phyloP scores from a whole-genome alignment of 2,113 vertebrate species.

The Amphiprion ocellaris region DNA sequence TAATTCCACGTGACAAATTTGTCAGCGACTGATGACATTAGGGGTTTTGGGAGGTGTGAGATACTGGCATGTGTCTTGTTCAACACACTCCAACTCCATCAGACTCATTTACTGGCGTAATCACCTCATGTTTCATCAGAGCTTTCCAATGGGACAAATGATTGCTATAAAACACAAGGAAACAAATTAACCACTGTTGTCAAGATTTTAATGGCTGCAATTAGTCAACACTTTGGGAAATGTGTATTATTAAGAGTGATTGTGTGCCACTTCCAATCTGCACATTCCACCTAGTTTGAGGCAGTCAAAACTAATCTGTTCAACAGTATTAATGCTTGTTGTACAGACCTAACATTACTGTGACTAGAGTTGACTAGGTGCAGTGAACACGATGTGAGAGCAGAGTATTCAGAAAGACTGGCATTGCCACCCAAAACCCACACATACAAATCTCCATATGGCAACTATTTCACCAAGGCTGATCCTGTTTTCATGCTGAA shows the following conservation, averaged over 20 bases:
- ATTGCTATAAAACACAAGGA: conserved; percentile 81
- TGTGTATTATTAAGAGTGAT: conserved; percentile 75
- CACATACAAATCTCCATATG: conserved; percentile 14
- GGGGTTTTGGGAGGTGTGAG: conserved; percentile 42
- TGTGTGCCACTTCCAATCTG: conserved; percentile 55
- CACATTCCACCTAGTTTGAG: conserved; percentile 48
- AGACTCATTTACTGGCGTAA: conserved; percentile 57
- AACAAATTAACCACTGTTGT: conserved; percentile 82
- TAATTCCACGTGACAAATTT: conserved; percentile 22
- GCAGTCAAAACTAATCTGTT: conserved; percentile 33
- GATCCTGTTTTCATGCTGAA: conserved; percentile 23
- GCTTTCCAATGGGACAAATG: conserved; percentile 73
- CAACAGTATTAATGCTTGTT: conserved; percentile 42
- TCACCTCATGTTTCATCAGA: conserved; percentile 77
- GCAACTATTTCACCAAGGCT: not conserved
- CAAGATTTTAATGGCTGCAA: conserved; percentile 82
- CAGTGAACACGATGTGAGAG: conserved; percentile 4
- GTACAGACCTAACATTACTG: conserved; percentile 27
- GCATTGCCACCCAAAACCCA: not conserved
- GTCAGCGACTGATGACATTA: conserved; percentile 44
- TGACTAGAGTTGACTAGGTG: conserved; percentile 35
- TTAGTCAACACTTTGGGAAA: conserved; percentile 83
- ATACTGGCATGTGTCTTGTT: conserved; percentile 5
- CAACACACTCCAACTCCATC: conserved; percentile 38
- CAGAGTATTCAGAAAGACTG: conserved; percentile 10